Evolutionary conservation across 2,113 vertebrate species (phyloP), one percentile per base, ranked within the genome.

Genomic region (Anoplopoma fimbria): DNA sequence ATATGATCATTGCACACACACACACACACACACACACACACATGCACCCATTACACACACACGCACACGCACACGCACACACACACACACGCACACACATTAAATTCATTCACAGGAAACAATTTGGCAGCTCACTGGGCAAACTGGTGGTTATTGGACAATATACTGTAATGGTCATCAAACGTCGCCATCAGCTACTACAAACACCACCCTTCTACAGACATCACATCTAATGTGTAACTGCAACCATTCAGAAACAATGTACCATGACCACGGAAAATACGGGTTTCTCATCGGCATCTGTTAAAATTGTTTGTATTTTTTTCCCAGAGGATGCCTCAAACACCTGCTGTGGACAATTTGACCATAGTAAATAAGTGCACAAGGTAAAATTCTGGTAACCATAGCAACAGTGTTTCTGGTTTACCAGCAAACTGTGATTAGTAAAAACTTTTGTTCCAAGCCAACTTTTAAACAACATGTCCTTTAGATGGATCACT

Each of bases 121-220:
- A 75, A 89, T 93, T 89, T 92, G 84, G 90, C 82, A 64, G 85
- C 69, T 87, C 87, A 83, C 64, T 82, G 82, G 79, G 69, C 68
- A 84, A 73, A 88, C 87, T 79, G 81, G 25, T 49, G 58, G 73
- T 87, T 86, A 91, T 69, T 77, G 81, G 76, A 71, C 87, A 88
- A 80, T 82, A 84, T 67, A 77, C 42, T 58, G 38, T 87, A 85
- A 90, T 78, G 77, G 77, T 75, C 79, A 78, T 88, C 36, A 70
- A 61, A 81, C 29, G 69, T 45, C 45, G 21, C 77, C 69, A 80
- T 87, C 83, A 72, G 71, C 78, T 27, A 67, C 53, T 15, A 23
- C 77, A 88, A 88, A 81, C 83, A 77, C 68, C 73, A 60, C 40
- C 75, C 67, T 73, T 40, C 70, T 58, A 33, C 53, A 31, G n/a